phyloP scores from a whole-genome alignment of 2,888 invertebrate genomes.

The Willowsia nigromaculata region DNA sequence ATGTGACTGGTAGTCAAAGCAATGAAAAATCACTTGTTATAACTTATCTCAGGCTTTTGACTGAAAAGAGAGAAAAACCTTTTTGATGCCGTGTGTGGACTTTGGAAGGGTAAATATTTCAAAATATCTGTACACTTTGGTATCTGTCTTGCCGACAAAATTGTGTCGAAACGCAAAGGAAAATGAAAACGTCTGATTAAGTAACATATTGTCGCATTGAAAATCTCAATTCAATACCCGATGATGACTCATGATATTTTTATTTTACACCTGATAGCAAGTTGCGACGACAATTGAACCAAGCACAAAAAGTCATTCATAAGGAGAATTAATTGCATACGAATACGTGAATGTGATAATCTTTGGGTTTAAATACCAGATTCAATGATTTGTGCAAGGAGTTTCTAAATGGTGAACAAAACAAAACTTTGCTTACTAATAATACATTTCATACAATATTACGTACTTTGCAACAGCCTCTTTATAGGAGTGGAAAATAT shows the following conservation, averaged over 20 bases:
- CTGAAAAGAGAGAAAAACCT: background rate
- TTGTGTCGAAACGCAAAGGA: no score
- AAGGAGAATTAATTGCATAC: background rate
- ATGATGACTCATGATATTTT: no score
- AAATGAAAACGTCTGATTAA: background rate
- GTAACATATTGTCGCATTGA: background rate
- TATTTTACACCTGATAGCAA: no score
- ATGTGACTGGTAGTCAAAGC: conserved; percentile 3
- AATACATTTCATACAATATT: no score
- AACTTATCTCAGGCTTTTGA: background rate
- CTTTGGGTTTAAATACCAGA: no score
- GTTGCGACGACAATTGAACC: no score
- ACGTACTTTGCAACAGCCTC: background rate
- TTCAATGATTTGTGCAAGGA: background rate
- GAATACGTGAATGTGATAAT: background rate
- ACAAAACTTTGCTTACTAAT: background rate
- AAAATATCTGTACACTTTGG: background rate
- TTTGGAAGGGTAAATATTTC: conserved; percentile 49
- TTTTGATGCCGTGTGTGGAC: conserved; percentile 2
- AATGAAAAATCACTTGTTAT: conserved; percentile 1
- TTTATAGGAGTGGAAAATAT: no score
- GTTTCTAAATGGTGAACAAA: background rate
- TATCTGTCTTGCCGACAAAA: background rate
- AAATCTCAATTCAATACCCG: background rate
- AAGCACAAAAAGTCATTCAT: no score